These are phyloP conservation scores for Ostrea denselamellosa DNA, from an alignment of 1,140 invertebrate genomes.

Conservation along the genomic window DNA sequence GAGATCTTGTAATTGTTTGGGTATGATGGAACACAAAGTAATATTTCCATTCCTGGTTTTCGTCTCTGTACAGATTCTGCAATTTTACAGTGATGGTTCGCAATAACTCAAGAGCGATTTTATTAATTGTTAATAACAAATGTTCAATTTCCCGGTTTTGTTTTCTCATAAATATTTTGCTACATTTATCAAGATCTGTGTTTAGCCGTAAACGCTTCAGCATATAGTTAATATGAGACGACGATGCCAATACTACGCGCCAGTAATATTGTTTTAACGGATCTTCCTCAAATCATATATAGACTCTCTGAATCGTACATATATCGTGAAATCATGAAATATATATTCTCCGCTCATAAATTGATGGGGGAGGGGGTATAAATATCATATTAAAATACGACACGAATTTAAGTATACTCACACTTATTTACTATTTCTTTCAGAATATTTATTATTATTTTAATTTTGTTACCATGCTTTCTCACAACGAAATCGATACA, in stretches of 20 bases:
- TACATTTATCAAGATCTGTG: conserved; percentile 15
- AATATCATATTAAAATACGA: background rate
- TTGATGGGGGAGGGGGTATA: background rate
- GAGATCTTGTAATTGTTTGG: conserved; percentile 23
- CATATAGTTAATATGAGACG: background rate
- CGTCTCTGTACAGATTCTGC: background rate
- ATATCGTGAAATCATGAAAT: background rate
- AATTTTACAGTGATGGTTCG: conserved; percentile 24
- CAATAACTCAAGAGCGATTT: conserved; percentile 27
- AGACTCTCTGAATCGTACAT: background rate
- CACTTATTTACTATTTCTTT: too few relatives aligned
- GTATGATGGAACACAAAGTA: conserved; percentile 25
- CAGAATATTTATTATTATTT: too few relatives aligned
- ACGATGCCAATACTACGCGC: background rate
- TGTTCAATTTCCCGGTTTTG: conserved; percentile 37
- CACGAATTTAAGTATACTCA: too few relatives aligned
- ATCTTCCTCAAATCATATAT: background rate
- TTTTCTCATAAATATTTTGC: conserved; percentile 37
- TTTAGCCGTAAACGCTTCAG: background rate
- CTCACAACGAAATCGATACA: too few relatives aligned
- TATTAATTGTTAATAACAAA: conserved; percentile 38
- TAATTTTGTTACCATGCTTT: too few relatives aligned
- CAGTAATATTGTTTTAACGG: background rate
- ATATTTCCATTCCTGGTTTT: conserved; percentile 32
- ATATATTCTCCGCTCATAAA: background rate